Evolutionary conservation across 2,797 vertebrate species (phyloP), one percentile per base, ranked within the genome.

Genomic region (Poeciliopsis presidionis): DNA sequence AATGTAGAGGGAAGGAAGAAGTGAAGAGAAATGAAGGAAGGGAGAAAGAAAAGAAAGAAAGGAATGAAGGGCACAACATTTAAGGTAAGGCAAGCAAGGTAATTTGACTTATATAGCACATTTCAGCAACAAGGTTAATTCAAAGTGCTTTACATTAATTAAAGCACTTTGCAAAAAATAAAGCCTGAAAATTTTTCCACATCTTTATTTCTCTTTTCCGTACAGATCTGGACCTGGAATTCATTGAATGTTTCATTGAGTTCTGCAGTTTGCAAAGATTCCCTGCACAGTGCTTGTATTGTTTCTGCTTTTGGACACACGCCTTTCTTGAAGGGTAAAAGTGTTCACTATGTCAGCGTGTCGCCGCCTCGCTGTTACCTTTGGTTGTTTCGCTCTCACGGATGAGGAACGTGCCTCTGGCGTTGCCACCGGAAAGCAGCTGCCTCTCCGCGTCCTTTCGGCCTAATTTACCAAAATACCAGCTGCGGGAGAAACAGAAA

Each of bases 321-420:
- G 79, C 33, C 72, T 73, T 28, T 13, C n/a, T 55, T 30, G 5
- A 78, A 82, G 53, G 47, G 43, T 76, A 55, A 84, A 85, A 83
- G 67, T 63, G 11, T 74, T 53, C 43, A 73, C 36, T 69, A 57
- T 59, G 69, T 71, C 63, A 71, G 78, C 8, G 1, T 53, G 69
- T 74, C 33, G 41, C 46, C 18, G 74, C 47, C 25, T 57, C 55
- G 74, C 11, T 1, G n/a, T 95, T 95, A 99, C 98, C 98, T 99
- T 99, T 99, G 95, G 98, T 99, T 93, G 98, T 99, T 97, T 99
- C 98, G 1, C 98, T 99, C 93, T 99, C 98, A 39, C 98, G 97
- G 93, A 99, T 99, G 90, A 99, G 96, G 95, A 98, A 99, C 92
- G 98, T 99, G 94, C 98, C 98, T 95, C 98, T 96, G 87, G 97